Percentiles rank a stretch among this genome's conserved stretches.
phyloP scores from a whole-genome alignment of 2,888 invertebrate genomes.

The Bruchidius siliquastri region DNA sequence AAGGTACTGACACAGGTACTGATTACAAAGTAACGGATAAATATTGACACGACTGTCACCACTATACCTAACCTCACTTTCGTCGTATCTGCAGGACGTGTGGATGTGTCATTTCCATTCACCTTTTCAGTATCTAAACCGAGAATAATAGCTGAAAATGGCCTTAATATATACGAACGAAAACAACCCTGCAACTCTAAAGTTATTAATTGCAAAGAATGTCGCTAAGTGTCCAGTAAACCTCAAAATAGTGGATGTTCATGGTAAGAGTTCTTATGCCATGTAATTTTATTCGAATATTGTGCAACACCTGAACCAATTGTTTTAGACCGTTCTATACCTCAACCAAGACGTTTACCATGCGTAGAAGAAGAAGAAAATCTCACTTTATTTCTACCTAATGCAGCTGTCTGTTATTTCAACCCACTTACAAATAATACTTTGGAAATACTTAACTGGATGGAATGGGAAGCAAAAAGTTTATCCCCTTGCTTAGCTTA shows the following conservation, averaged over 20 bases:
- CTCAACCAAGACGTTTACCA: slow-evolving; percentile 61
- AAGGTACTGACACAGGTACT: too few species aligned
- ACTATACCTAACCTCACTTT: neutral
- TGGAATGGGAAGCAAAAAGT: slow-evolving; percentile 62
- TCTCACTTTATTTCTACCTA: slow-evolving; percentile 63
- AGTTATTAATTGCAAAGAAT: slow-evolving; percentile 66
- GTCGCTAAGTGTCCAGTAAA: slow-evolving; percentile 56
- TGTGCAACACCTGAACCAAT: neutral
- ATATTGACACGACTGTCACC: neutral
- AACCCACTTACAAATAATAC: slow-evolving; percentile 45
- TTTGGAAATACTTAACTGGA: slow-evolving; percentile 52
- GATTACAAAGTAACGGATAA: too few species aligned
- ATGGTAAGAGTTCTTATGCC: slow-evolving; percentile 22
- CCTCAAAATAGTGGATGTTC: slow-evolving; percentile 56
- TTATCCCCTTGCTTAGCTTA: slow-evolving; percentile 56
- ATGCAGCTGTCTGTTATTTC: slow-evolving; percentile 64
- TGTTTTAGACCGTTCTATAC: slow-evolving; percentile 49
- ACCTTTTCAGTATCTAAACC: neutral
- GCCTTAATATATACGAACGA: slow-evolving; percentile 73
- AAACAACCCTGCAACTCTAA: slow-evolving; percentile 72
- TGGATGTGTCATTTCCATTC: neutral
- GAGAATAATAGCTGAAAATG: slow-evolving; percentile 34
- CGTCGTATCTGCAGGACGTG: neutral
- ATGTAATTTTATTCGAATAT: slow-evolving; percentile 8
- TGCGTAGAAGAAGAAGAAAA: slow-evolving; percentile 60